Base-by-base conservation (phyloP, 2,888 invertebrate species). In the Eupithecia exiguata region DNA sequence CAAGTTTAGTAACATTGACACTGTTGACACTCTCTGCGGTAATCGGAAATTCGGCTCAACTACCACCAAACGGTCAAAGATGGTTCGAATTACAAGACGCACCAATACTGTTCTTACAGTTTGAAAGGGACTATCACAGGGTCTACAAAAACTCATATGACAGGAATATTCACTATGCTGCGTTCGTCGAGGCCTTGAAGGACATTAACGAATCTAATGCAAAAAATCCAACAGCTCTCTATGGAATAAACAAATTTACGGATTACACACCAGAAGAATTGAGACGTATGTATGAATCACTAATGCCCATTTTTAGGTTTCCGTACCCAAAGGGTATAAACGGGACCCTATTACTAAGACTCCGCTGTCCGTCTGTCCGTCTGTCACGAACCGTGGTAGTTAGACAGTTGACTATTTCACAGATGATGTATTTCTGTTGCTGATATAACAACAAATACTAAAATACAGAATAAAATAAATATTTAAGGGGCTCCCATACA, bases 141-240 rank as follows among this genome's bases (percentile, higher is more conserved):
- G 35, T 74, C 4, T 90, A 90, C 74, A 86, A 85, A 63, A 82
- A 87, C 78, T 84, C 81, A 0, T 84, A 74, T 0, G 90, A 91
- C 46, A 84, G 71, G 75, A 71, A 83, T 0, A 35, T 43, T 2
- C 90, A 88, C 74, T 88, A 77, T 66, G 61, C 80, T 46, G 83
- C 84, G 7, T 91, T 91, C 68, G 62, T 81, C 0, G 70, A 68
- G 0, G 82, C 69, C 79, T 81, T 89, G 70, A 46, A 79, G 65
- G 72, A 77, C 35, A 85, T 88, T 43, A 88, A 89, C 58, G 77
- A 79, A 30, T 1, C 81, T 25, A 87, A 87, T 68, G 68, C 70
- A 30, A 49, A 70, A 0, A 73, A 67, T 43, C 5, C 75, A 0
- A 25, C 68, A 18, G 83, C 86, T 5, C 81, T 79, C 9, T 88